Percentiles rank a stretch among this genome's conserved stretches.
phyloP scores from a whole-genome alignment of 2,888 invertebrate genomes.

The Acanthacorydalis orientalis region DNA sequence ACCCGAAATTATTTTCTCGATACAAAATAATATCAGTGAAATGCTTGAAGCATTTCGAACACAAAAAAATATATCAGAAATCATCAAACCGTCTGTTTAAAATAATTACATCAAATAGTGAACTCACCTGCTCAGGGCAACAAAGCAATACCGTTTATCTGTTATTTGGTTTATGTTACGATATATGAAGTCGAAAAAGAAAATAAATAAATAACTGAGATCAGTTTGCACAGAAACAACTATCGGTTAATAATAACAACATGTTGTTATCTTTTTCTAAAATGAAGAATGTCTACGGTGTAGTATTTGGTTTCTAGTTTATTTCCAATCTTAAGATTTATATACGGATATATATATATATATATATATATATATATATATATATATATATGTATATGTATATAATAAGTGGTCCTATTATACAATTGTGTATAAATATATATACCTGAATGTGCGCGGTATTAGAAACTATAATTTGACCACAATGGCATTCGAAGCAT shows the following conservation, averaged over 20 bases:
- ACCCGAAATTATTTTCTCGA: not conserved
- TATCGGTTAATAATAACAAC: too few relatives aligned
- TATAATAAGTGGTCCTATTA: not conserved
- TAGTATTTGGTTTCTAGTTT: too few relatives aligned
- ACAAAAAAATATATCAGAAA: too few relatives aligned
- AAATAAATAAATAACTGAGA: too few relatives aligned
- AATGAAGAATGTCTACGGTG: too few relatives aligned
- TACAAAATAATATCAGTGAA: not conserved
- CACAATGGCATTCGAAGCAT: too few relatives aligned
- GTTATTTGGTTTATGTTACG: constrained; percentile 2
- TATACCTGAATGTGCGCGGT: not conserved
- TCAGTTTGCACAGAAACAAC: too few relatives aligned
- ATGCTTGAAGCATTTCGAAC: not conserved
- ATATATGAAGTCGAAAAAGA: too few relatives aligned
- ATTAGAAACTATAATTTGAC: not conserved
- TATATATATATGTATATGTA: not conserved
- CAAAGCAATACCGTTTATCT: constrained; percentile 6
- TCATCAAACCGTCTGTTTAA: not conserved
- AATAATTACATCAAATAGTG: constrained; percentile 1
- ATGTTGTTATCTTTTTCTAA: too few relatives aligned
- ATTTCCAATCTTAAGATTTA: too few relatives aligned
- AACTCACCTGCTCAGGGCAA: not conserved
- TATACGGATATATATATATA: not conserved
- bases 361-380: not conserved
- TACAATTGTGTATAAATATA: not conserved